A percentile compares a stretch with the other conserved stretches of the same genome.
phyloP scores from a whole-genome alignment of 2,888 invertebrate genomes.

The Capitulum mitella region DNA sequence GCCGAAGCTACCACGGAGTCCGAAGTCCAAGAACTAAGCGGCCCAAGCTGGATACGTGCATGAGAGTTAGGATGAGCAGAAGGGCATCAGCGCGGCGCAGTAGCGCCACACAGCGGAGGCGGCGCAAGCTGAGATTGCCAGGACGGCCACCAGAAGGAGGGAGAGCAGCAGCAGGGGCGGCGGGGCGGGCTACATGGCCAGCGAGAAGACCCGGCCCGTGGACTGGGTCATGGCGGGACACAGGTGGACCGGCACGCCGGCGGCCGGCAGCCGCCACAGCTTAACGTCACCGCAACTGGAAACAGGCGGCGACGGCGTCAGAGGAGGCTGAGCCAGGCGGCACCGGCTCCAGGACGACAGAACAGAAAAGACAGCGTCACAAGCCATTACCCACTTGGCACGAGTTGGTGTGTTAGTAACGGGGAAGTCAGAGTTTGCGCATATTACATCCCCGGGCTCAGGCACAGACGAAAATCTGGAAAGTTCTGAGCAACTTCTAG shows the following conservation, averaged over 20 bases:
- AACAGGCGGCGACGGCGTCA: neutral
- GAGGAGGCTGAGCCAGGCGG: too few relatives aligned
- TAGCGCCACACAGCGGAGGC: neutral
- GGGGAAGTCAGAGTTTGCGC: too few relatives aligned
- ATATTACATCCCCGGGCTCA: too few relatives aligned
- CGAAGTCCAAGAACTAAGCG: too few relatives aligned
- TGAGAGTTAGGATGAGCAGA: neutral
- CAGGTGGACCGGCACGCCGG: neutral
- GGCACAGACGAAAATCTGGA: too few relatives aligned
- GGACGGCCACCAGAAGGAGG: neutral
- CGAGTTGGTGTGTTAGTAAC: too few relatives aligned
- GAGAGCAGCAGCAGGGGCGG: neutral
- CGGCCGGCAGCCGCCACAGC: neutral
- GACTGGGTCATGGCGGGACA: conserved; percentile 2
- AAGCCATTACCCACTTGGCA: too few relatives aligned
- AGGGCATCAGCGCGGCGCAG: neutral
- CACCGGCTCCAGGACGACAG: too few relatives aligned
- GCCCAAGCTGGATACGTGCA: too few relatives aligned
- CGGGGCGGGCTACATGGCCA: neutral
- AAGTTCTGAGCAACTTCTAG: too few relatives aligned
- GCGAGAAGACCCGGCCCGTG: conserved; percentile 15
- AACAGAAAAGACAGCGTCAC: too few relatives aligned
- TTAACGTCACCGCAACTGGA: neutral
- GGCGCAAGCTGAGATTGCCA: neutral
- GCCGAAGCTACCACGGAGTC: too few relatives aligned